Evolutionary conservation across 2,888 invertebrate genomes (phyloP), one percentile per base, ranked within the genome.

Genomic region (Iphiclides podalirius): DNA sequence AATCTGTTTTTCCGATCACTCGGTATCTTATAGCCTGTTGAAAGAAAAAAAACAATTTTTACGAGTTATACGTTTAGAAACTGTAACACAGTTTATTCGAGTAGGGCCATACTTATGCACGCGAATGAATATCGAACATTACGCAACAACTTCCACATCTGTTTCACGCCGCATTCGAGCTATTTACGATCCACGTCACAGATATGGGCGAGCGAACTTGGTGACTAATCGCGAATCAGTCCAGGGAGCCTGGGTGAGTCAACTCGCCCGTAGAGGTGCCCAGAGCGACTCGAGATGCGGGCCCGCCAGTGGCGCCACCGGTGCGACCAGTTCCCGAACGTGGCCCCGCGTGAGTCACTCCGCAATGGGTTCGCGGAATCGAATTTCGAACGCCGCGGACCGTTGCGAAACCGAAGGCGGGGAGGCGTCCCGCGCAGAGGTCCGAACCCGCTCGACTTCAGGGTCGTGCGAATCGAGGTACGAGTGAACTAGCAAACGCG

Each of bases 361-460:
- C 42, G 59, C 73, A 79, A 76, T 78, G 74, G 68, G 59, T 82
- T 82, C 82, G 67, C 69, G 63, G 82, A 72, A 72, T 64, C 65
- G 60, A 67, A 66, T 65, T 72, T 70, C 72, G 72, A 70, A 67
- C 67, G 66, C 58, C 59, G 58, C 54, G 57, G 60, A 63, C 60
- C 59, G 69, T 79, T 81, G 76, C 70, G 74, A 80, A 79, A 81
- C 70, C 61, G 67, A 63, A 54, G 58, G 52, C 70, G 66, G 66
- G 69, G 47, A 39, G 45, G 36, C 23, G 38, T 44, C 44, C n/a
- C n/a, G n/a, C n/a, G n/a, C n/a, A 41, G n/a, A 38, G 43, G 43
- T 44, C 17, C 33, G 48, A 34, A 28, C 35, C 20, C 49, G 39
- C 70, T 71, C 66, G 58, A 61, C 66, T 57, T 41, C 36, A 45